Evolutionary conservation across 2,113 vertebrate species (phyloP), one percentile per base, ranked within the genome.

Genomic region (Osmerus mordax): DNA sequence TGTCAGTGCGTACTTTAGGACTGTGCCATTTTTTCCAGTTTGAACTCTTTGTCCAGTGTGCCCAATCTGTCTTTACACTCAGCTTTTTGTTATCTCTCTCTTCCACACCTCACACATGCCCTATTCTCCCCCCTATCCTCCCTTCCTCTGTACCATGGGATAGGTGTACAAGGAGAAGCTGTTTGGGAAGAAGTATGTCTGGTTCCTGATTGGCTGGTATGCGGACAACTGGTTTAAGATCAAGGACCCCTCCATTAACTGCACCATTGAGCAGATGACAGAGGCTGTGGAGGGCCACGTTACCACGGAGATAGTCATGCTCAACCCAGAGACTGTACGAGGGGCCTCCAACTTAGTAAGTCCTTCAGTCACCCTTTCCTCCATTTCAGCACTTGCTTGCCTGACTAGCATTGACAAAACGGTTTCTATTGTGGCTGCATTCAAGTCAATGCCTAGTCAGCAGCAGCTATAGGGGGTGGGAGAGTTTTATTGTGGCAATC

Each of bases 201-300:
- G 97, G 97, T 98, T 98, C 86, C 92, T 98, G 77, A 98, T 98
- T 0, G 97, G 97, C 60, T 98, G 97, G 97, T 98, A 98, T 0
- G 95, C 97, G 0, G 97, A 98, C 90, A 98, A 97, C 71, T 98
- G 97, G 97, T 98, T 96, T 87, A 97, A 96, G 81, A 97, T 91
- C 83, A 95, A 96, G 55, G 97, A 98, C 73, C 94, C 95, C 0
- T 93, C 95, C 21, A 98, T 98, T 88, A 97, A 98, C 91, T 98
- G 97, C 79, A 97, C 96, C 0, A 94, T 96, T 85, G 96, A 97
- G 0, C 95, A 98, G 87, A 98, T 98, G 97, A 94, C 94, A 0
- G 94, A 96, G 88, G 96, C 96, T 0, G 97, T 98, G 74, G 96
- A 98, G 72, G 96, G 97, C 0, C 97, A 98, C 11, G 94, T 98